These are phyloP conservation scores for Holcopasites calliopsidis DNA, from an alignment of 1,140 invertebrate genomes.

Conservation along the genomic window DNA sequence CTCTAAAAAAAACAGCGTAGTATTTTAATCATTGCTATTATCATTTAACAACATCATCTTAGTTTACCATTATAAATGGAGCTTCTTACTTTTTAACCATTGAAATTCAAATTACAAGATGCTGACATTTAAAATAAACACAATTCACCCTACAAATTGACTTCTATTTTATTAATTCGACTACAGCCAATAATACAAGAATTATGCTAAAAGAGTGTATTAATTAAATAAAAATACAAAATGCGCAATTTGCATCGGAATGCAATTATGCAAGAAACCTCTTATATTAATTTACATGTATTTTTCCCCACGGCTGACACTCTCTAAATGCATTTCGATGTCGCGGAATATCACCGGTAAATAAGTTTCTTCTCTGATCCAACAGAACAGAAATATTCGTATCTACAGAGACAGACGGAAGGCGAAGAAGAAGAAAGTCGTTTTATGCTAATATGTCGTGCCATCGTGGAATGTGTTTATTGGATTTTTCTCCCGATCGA, in stretches of 20 bases:
- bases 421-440: constrained; percentile 54
- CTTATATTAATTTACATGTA: neutral
- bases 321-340: neutral
- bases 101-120: neutral
- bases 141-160: neutral
- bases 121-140: neutral
- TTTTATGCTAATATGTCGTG: constrained; percentile 59
- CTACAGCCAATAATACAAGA: neutral
- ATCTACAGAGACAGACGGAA: constrained; percentile 8
- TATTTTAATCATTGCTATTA: no score
- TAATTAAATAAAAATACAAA: neutral
- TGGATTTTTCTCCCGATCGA: constrained; percentile 74
- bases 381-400: neutral
- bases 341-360: neutral
- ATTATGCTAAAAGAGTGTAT: neutral
- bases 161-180: neutral
- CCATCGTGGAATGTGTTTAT: constrained; percentile 73
- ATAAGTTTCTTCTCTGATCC: constrained; percentile 8
- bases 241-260: no score
- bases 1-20: no score
- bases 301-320: neutral
- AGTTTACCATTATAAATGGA: neutral
- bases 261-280: neutral
- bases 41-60: no score
- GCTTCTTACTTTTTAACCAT: neutral